These are phyloP conservation scores for Sturnira hondurensis DNA, from an alignment of 2,113 vertebrate genomes.

Conservation along the genomic window DNA sequence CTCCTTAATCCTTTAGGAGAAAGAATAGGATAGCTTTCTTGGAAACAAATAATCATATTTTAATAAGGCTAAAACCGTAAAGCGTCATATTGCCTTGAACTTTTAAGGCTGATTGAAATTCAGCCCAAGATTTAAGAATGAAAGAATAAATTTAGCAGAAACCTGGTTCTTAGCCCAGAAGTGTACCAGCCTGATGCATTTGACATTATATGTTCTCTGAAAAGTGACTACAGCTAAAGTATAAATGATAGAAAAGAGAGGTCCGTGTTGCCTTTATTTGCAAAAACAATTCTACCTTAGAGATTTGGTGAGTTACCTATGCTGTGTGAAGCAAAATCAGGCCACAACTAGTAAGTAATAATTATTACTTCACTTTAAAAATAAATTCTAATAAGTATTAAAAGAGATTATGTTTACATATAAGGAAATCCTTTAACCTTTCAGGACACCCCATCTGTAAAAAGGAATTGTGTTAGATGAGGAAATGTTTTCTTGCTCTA, in stretches of 20 bases:
- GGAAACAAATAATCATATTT: slow-evolving; percentile 37
- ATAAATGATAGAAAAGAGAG: background rate
- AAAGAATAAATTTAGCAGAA: slow-evolving; percentile 40
- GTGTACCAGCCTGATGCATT: background rate
- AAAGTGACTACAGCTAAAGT: slow-evolving; percentile 26
- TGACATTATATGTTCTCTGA: background rate
- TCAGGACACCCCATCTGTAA: background rate
- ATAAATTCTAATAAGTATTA: background rate
- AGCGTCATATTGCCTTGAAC: background rate
- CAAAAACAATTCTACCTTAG: background rate
- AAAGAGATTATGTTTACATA: background rate
- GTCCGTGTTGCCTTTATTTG: background rate
- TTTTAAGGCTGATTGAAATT: slow-evolving; percentile 43
- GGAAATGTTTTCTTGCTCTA: background rate
- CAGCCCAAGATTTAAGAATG: slow-evolving; percentile 7
- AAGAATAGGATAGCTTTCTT: too few relatives aligned
- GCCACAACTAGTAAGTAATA: background rate
- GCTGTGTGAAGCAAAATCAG: background rate
- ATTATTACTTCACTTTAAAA: background rate
- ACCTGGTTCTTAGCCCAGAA: background rate
- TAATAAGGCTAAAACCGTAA: background rate
- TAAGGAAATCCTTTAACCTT: background rate
- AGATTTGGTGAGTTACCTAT: background rate
- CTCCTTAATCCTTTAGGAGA: slow-evolving; percentile 35
- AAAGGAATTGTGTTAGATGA: background rate